phyloP scores from a whole-genome alignment of 2,888 invertebrate genomes.

The Nezara viridula region DNA sequence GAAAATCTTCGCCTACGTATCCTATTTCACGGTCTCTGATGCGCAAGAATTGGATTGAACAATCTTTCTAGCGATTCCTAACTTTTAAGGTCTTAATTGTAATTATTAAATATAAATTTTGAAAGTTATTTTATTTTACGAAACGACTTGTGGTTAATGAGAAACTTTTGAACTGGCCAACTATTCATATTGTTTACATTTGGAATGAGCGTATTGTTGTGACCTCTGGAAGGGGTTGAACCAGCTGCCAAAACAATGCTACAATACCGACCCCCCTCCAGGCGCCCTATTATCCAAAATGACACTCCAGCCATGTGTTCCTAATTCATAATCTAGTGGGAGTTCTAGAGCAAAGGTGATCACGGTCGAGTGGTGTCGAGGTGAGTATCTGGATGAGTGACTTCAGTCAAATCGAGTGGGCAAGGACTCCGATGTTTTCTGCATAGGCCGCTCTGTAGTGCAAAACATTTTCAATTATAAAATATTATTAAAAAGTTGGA shows the following conservation, averaged over 20 bases:
- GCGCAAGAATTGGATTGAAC: no score
- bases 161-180: not conserved
- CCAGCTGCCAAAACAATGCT: constrained; percentile 25
- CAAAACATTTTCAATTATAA: no score
- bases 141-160: no score
- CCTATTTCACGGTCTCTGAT: no score
- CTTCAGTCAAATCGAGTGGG: not conserved
- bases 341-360: not conserved
- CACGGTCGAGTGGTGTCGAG: not conserved
- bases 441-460: no score
- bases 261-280: not conserved
- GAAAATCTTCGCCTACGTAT: no score
- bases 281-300: not conserved
- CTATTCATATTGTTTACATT: not conserved
- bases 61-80: no score
- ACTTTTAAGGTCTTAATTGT: no score
- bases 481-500: no score
- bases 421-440: no score
- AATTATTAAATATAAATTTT: no score
- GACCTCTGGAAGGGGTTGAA: not conserved
- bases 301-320: not conserved
- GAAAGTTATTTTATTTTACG: no score
- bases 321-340: constrained; percentile 8
- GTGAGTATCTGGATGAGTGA: not conserved
- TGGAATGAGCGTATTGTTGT: constrained; percentile 4